Percentiles rank a stretch among this genome's conserved stretches.
These are phyloP conservation scores for Drosophila putrida DNA, from an alignment of 2,888 invertebrate species.

Conservation along the genomic window DNA sequence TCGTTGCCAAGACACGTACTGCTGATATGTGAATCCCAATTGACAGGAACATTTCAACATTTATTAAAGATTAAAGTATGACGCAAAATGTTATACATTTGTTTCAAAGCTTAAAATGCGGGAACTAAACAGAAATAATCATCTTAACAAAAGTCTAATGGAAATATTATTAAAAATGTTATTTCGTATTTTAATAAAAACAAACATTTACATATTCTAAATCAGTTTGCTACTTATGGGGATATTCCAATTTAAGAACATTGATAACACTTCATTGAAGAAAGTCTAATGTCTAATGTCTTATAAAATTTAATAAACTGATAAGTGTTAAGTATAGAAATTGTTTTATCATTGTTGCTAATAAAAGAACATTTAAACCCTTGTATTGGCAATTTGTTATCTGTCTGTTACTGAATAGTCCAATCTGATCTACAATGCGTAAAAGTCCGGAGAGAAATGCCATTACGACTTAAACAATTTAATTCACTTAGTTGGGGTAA, in stretches of 20 bases:
- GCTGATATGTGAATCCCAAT: slow-evolving; percentile 11
- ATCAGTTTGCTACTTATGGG: not conserved
- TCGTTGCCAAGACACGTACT: slow-evolving; percentile 19
- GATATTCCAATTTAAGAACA: not conserved
- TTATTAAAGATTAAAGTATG: slow-evolving; percentile 21
- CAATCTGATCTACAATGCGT: not conserved
- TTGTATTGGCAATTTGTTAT: not conserved
- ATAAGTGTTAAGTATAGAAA: not conserved
- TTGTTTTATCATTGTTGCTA: slow-evolving; percentile 10
- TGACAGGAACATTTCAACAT: slow-evolving; percentile 22
- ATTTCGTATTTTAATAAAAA: too few relatives aligned
- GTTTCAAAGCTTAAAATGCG: not conserved
- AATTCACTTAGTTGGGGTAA: too few relatives aligned
- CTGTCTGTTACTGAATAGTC: not conserved
- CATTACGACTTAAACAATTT: not conserved
- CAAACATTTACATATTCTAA: too few relatives aligned
- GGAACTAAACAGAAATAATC: not conserved
- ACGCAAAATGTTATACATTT: not conserved
- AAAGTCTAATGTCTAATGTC: not conserved
- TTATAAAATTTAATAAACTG: not conserved
- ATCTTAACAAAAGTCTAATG: not conserved
- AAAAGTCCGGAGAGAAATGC: too few relatives aligned
- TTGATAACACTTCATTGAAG: not conserved
- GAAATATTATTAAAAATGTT: not conserved
- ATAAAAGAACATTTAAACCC: slow-evolving; percentile 2